These are phyloP conservation scores for Choloepus didactylus DNA, from an alignment of 2,797 vertebrate species.

Conservation along the genomic window DNA sequence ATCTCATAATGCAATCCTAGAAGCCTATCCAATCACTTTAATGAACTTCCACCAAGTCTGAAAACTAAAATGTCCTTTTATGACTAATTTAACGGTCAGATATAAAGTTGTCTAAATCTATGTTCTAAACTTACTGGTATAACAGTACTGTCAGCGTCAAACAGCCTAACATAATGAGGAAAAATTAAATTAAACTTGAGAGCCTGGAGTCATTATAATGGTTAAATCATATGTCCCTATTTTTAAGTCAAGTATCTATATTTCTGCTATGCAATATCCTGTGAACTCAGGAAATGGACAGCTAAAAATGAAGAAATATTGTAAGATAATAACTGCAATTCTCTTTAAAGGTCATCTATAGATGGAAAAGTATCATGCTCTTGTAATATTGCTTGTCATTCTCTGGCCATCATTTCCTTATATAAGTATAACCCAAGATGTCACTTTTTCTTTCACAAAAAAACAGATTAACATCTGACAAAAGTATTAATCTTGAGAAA, in stretches of 20 bases:
- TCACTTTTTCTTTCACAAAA: conserved; percentile 72
- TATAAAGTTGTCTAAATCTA: conserved; percentile 81
- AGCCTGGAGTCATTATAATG: conserved; percentile 82
- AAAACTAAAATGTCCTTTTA: conserved; percentile 82
- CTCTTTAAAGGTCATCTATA: conserved; percentile 91
- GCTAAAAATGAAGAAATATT: conserved; percentile 87
- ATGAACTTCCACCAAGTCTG: conserved; percentile 81
- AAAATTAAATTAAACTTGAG: conserved; percentile 86
- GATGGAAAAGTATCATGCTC: conserved; percentile 87
- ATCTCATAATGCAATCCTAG: conserved; percentile 64
- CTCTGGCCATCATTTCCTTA: conserved; percentile 84
- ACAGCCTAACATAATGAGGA: conserved; percentile 81
- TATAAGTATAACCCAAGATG: conserved; percentile 74
- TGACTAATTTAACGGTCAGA: conserved; percentile 83
- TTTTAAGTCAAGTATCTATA: conserved; percentile 87
- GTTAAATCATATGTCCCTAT: conserved; percentile 85
- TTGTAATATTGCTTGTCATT: conserved; percentile 88
- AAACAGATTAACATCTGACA: conserved; percentile 74
- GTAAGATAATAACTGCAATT: conserved; percentile 90
- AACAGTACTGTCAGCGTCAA: conserved; percentile 81
- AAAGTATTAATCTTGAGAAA: conserved; percentile 68
- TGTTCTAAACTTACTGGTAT: conserved; percentile 75
- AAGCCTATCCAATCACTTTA: conserved; percentile 79
- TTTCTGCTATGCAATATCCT: conserved; percentile 86
- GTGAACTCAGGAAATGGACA: conserved; percentile 84